Evolutionary conservation across 2,888 invertebrate genomes (phyloP), one percentile per base, ranked within the genome.

Genomic region (Leptopterna dolabrata): DNA sequence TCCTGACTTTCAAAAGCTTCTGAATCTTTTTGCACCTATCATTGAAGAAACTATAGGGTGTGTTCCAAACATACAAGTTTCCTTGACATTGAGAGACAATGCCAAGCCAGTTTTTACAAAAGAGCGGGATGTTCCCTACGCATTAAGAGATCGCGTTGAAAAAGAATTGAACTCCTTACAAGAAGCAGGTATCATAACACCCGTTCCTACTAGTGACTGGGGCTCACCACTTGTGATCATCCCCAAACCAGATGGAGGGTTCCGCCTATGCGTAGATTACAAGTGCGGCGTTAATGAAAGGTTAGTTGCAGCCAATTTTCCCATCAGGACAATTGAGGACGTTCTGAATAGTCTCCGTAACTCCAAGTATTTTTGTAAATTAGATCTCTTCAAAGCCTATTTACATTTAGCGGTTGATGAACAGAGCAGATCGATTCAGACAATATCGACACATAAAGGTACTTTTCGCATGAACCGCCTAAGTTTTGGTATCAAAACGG

Each of bases 311-410:
- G 88, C 19, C 24, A 88, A 19, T 89, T 88, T 51, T 88, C 80
- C 76, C 88, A 90, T 87, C 90, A 90, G 71, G 90, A 90, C 87
- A 51, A 84, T 63, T 89, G 81, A 80, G 43, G 88, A 90, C 24
- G n/a, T n/a, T n/a, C n/a, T n/a, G n/a, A n/a, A n/a, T n/a, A n/a
- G n/a, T n/a, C n/a, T n/a, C n/a, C n/a, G n/a, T n/a, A n/a, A n/a
- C n/a, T n/a, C n/a, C n/a, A n/a, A n/a, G n/a, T n/a, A n/a, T n/a
- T n/a, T n/a, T 76, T 89, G 89, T 47, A 51, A 70, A 45, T 45
- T 90, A 24, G 89, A 90, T 80, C 41, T 90, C 29, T 87, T 83
- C 76, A 89, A 90, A 71, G 90, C 89, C 7, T 90, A 90, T 45
- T 51, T 87, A 11, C 89, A 90, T 36, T 14, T 89, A 13, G 16